Evolutionary conservation across 53 echinoderm and acorn worm species (phyloP).

Genomic region (Henricia sp.): DNA sequence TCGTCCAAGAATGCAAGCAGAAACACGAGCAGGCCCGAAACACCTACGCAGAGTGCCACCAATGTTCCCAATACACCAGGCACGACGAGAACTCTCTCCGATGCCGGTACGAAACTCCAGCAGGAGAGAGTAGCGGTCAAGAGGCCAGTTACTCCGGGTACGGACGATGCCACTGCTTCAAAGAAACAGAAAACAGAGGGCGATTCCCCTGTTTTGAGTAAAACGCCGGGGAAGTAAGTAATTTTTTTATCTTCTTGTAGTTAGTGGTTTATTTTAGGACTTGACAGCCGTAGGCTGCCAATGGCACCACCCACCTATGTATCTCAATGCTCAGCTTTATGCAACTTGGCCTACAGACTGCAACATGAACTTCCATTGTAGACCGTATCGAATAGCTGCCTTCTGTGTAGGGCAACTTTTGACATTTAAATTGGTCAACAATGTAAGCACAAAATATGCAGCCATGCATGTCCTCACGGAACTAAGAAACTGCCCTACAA

Average conservation of each 20-base stretch:
- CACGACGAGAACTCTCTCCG: constrained; percentile 61
- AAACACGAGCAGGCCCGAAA: constrained; percentile 74
- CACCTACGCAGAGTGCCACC: constrained; percentile 62
- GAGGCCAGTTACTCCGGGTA: constrained; percentile 39
- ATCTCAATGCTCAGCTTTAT: no score
- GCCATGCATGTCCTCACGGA: no score
- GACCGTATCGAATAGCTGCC: no score
- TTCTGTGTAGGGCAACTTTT: no score
- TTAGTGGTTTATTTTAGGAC: no score
- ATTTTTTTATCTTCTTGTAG: neutral
- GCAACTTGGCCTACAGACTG: no score
- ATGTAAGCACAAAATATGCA: no score
- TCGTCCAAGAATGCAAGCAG: constrained; percentile 77
- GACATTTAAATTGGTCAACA: no score
- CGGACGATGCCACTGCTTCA: constrained; percentile 49
- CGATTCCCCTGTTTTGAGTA: constrained; percentile 41
- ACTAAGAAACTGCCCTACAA: no score
- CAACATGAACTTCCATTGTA: no score
- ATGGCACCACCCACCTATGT: no score
- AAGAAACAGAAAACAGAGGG: constrained; percentile 79
- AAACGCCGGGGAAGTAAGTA: constrained; percentile 77
- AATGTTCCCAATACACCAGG: constrained; percentile 1
- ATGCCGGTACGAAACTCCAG: constrained; percentile 72
- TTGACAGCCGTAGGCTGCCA: no score
- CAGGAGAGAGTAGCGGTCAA: constrained; percentile 36